A percentile compares a stretch with the other conserved stretches of the same genome.
phyloP scores from a whole-genome alignment of 1,140 invertebrate species.

The Panagrolaimus sp. region DNA sequence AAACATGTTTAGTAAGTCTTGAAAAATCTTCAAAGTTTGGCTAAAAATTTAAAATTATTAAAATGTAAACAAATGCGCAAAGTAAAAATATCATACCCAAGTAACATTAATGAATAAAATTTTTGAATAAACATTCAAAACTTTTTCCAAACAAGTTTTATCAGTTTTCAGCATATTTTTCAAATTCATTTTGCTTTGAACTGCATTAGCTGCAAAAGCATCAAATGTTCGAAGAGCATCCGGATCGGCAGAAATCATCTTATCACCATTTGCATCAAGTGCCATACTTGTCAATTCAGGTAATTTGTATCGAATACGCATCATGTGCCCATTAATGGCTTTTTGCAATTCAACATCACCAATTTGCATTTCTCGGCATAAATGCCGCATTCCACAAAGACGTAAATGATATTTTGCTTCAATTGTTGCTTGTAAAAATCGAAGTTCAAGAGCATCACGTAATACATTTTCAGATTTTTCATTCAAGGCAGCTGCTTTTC shows the following conservation, averaged over 20 bases:
- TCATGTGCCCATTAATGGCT: background rate
- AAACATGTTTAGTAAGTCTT: background rate
- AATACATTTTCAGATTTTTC: background rate
- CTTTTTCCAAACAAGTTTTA: background rate
- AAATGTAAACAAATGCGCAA: background rate
- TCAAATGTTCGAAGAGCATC: background rate
- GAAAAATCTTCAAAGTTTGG: background rate
- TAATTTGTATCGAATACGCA: background rate
- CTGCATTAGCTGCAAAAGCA: no score
- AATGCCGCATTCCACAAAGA: background rate
- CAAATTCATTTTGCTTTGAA: background rate
- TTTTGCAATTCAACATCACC: background rate
- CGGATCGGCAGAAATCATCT: background rate
- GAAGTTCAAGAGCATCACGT: background rate
- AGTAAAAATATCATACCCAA: background rate
- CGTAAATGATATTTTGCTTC: constrained; percentile 6
- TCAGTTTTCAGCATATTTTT: background rate
- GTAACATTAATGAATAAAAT: background rate
- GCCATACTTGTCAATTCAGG: background rate
- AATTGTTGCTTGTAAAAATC: background rate
- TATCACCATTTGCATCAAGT: background rate
- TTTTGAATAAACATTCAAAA: constrained; percentile 11
- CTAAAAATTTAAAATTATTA: background rate
- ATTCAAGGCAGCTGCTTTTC: background rate
- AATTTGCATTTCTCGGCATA: background rate